Conservation (phyloP, 2,888 invertebrate genomes). For the Plagodis dolabraria region DNA sequence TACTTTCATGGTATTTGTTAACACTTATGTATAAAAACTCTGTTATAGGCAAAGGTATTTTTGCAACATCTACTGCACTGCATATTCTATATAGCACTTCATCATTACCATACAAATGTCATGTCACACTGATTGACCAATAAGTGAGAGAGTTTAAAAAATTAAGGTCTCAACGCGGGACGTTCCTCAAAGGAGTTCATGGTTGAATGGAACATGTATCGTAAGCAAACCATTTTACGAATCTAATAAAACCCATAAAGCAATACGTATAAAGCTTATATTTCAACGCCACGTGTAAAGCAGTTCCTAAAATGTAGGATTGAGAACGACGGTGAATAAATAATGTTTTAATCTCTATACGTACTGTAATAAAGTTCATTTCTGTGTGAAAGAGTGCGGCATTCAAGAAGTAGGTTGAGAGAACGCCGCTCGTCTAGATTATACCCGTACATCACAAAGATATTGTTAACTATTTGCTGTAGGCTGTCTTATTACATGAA, state of each 20-base stretch:
- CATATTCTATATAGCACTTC: slow-evolving; percentile 50
- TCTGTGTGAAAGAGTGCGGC: slow-evolving; percentile 62
- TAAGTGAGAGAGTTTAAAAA: slow-evolving; percentile 81
- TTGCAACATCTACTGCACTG: slow-evolving; percentile 49
- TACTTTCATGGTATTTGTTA: too few relatives aligned
- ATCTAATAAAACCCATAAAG: slow-evolving; percentile 54
- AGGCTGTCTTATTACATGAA: slow-evolving; percentile 29
- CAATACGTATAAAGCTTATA: slow-evolving; percentile 57
- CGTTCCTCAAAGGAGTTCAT: slow-evolving; percentile 83
- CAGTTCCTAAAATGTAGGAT: slow-evolving; percentile 78
- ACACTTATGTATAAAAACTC: too few relatives aligned
- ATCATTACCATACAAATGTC: slow-evolving; percentile 75
- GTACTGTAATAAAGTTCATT: slow-evolving; percentile 64
- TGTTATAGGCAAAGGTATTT: slow-evolving; percentile 39
- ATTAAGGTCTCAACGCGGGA: slow-evolving; percentile 82
- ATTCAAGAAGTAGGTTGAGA: slow-evolving; percentile 83
- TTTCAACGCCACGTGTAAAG: slow-evolving; percentile 55
- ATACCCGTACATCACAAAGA: slow-evolving; percentile 78
- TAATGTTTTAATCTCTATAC: slow-evolving; percentile 68
- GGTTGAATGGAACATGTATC: slow-evolving; percentile 82
- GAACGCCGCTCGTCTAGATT: slow-evolving; percentile 76
- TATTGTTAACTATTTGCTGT: slow-evolving; percentile 69
- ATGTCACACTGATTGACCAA: slow-evolving; percentile 81
- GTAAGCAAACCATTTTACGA: slow-evolving; percentile 52
- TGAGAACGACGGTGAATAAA: slow-evolving; percentile 67